Evolutionary conservation across 2,797 vertebrate species (phyloP).

Genomic region (Sebastes steindachneri): DNA sequence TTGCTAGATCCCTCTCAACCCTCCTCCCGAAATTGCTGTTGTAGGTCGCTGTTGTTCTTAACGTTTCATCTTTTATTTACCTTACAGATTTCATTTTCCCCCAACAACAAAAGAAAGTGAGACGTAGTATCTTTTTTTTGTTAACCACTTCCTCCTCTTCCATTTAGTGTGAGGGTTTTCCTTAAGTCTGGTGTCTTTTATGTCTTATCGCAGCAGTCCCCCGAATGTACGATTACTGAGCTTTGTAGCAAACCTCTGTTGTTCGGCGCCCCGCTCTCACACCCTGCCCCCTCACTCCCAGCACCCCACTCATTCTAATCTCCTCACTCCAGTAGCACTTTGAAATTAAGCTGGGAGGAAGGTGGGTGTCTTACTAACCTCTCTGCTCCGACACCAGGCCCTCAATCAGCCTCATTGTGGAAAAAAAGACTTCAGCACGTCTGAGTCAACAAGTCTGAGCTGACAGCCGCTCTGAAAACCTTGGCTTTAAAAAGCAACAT

Average conservation of each 20-base stretch:
- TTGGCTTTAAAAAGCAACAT: constrained; percentile 9
- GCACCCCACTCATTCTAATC: constrained; percentile 69
- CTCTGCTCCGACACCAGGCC: constrained; percentile 52
- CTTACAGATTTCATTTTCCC: constrained; percentile 36
- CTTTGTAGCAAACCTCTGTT: constrained; percentile 69
- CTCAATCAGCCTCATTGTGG: constrained; percentile 64
- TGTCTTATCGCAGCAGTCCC: constrained; percentile 45
- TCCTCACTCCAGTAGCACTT: constrained; percentile 74
- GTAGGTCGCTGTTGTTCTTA: constrained; percentile 43
- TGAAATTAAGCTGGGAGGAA: constrained; percentile 77
- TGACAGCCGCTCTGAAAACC: constrained; percentile 40
- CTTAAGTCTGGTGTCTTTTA: constrained; percentile 50
- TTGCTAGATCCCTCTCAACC: constrained; percentile 11
- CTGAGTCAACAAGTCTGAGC: constrained; percentile 55
- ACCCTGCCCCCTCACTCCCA: constrained; percentile 48
- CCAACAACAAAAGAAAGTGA: constrained; percentile 44
- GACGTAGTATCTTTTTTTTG: neutral
- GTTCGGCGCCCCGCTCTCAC: constrained; percentile 52
- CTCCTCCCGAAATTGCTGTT: constrained; percentile 11
- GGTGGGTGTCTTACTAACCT: constrained; percentile 70
- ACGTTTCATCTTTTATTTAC: constrained; percentile 47
- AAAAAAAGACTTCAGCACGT: constrained; percentile 40
- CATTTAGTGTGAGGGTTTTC: constrained; percentile 59
- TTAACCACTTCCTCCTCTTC: constrained; percentile 42
- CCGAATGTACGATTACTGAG: constrained; percentile 69